phyloP scores from a whole-genome alignment of 2,888 invertebrate species.

The Mythimna impura region DNA sequence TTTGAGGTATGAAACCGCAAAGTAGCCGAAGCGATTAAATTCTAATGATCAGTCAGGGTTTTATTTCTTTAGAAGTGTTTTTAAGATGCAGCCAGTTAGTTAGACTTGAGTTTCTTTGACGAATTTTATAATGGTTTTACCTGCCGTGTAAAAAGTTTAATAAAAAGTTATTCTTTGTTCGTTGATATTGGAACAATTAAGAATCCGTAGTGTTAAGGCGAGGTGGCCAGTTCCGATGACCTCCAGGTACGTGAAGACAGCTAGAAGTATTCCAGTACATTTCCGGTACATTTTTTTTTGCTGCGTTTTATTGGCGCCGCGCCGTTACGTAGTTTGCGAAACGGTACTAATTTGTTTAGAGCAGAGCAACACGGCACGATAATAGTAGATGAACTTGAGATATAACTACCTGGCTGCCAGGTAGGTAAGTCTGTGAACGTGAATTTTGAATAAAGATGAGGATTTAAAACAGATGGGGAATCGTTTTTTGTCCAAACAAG shows the following conservation, averaged over 20 bases:
- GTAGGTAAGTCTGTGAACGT: slow-evolving; percentile 2
- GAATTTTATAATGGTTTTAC: slow-evolving; percentile 40
- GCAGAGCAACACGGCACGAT: slow-evolving; percentile 17
- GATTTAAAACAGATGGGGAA: slow-evolving; percentile 12
- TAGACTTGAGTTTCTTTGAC: slow-evolving; percentile 30
- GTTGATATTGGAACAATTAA: slow-evolving; percentile 54
- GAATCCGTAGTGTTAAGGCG: slow-evolving; percentile 26
- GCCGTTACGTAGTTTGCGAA: slow-evolving; percentile 54
- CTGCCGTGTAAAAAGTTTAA: slow-evolving; percentile 35
- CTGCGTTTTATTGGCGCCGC: slow-evolving; percentile 42
- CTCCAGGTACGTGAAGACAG: slow-evolving; percentile 51
- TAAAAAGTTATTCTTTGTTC: slow-evolving; percentile 49
- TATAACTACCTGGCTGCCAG: slow-evolving; percentile 25
- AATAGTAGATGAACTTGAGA: slow-evolving; percentile 27
- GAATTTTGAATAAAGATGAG: slow-evolving; percentile 14
- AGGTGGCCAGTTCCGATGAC: slow-evolving; percentile 52
- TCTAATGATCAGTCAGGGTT: slow-evolving; percentile 27
- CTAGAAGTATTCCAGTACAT: slow-evolving; percentile 49
- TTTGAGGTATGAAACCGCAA: slow-evolving; percentile 43
- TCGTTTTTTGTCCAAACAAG: slow-evolving; percentile 5
- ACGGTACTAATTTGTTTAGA: slow-evolving; percentile 60
- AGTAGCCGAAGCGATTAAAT: slow-evolving; percentile 38
- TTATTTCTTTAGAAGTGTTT: slow-evolving; percentile 28
- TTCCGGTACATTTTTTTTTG: slow-evolving; percentile 56
- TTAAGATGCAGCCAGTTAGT: slow-evolving; percentile 23